Conservation (phyloP, 1,140 invertebrate genomes). For the Zelostemma sp. region DNA sequence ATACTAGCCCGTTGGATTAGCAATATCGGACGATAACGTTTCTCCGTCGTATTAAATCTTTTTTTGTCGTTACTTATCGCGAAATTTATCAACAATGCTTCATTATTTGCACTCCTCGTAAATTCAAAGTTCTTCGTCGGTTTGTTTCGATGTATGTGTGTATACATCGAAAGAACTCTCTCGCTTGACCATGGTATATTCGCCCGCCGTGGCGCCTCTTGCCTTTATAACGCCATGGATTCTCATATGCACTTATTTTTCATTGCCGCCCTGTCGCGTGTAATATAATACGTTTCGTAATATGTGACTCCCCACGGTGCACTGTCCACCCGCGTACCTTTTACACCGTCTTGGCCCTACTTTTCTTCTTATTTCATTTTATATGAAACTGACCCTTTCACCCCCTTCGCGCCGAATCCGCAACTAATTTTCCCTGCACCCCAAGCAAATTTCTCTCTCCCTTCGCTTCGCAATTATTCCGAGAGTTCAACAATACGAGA, state of each 20-base stretch:
- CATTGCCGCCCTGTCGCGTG: conserved; percentile 64
- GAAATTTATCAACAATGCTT: conserved; percentile 50
- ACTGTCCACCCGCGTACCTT: conserved; percentile 35
- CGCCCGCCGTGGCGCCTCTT: conserved; percentile 34
- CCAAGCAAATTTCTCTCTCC: conserved; percentile 12
- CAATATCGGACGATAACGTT: not conserved
- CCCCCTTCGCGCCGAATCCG: conserved; percentile 6
- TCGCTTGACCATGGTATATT: conserved; percentile 58
- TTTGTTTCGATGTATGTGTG: conserved; percentile 38
- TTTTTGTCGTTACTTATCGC: too few species aligned
- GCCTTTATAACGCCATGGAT: conserved; percentile 65
- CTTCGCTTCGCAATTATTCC: not conserved
- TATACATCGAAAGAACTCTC: conserved; percentile 56
- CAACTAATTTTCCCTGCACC: not conserved
- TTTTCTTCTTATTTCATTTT: conserved; percentile 25
- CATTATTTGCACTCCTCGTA: conserved; percentile 48
- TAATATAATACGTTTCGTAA: conserved; percentile 69
- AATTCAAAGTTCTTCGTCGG: conserved; percentile 34
- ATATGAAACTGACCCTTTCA: conserved; percentile 13
- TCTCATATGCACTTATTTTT: conserved; percentile 71
- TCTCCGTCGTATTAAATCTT: too few species aligned
- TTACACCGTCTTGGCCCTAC: conserved; percentile 29
- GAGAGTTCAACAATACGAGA: not conserved
- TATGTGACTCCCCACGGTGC: conserved; percentile 64
- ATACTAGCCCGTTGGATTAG: too few species aligned